Evolutionary conservation across 2,113 vertebrate genomes (phyloP), one percentile per base, ranked within the genome.

Genomic region (Notothenia coriiceps): DNA sequence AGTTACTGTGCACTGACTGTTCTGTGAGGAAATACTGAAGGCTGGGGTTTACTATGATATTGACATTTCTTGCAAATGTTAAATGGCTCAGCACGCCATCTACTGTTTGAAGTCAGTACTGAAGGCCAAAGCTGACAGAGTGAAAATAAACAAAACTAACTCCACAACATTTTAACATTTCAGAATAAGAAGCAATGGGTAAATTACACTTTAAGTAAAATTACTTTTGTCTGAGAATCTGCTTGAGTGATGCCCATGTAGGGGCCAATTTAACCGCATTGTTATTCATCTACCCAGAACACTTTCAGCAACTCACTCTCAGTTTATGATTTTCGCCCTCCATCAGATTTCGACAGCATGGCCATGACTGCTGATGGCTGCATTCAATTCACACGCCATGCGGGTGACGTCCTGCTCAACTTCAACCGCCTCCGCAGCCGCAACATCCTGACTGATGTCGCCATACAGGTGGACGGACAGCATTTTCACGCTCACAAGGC

Each of bases 371-470:
- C 95, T 85, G 97, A 99, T 89, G 98, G 96, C 93, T 99, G 98
- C 90, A 96, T 99, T 92, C 98, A 98, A 91, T 99, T 99, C 91
- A 99, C 97, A 6, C 97, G 97, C 62, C 98, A 99, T 0, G 97
- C 98, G 0, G 97, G 97, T 0, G 97, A 99, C 0, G 97, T 99
- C 61, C 95, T 99, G 71, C 96, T 99, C 88, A 99, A 99, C 75
- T 97, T 99, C 74, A 98, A 99, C 92, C 95, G 97, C 49, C 96
- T 99, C 29, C 95, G 98, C 59, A 98, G 96, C 92, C 92, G 98
- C 17, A 97, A 98, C 80, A 96, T 99, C 84, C 90, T 99, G 85
- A 98, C 97, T 0, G 98, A 99, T 1, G 97, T 99, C 1, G 96
- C 97, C 76, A 96, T 99, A 40, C 95, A 97, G 0, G 97, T 99